Percentiles rank a stretch among this genome's conserved stretches.
These are phyloP conservation scores for Orientallactaga bullata DNA, from an alignment of 2,113 vertebrate genomes.

Conservation along the genomic window DNA sequence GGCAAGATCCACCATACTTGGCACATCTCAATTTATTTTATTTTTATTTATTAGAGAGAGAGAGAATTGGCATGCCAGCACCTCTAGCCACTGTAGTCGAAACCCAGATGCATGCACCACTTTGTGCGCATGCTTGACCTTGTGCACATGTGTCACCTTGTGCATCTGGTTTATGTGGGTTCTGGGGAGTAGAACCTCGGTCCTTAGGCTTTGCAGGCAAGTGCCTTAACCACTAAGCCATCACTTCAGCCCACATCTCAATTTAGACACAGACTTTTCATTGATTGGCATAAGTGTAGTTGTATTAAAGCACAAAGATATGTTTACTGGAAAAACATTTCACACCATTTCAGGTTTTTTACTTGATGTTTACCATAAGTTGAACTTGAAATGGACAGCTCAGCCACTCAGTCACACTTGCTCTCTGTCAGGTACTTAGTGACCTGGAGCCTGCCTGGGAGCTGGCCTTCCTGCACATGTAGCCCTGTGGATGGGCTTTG, in stretches of 20 bases:
- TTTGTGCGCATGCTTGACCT: too few relatives aligned
- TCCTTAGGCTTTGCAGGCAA: too few relatives aligned
- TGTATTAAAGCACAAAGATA: background rate
- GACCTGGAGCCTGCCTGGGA: background rate
- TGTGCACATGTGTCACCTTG: too few relatives aligned
- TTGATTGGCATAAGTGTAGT: fast-evolving
- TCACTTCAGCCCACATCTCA: background rate
- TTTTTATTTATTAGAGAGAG: too few relatives aligned
- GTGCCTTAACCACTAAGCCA: too few relatives aligned
- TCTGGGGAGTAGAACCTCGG: too few relatives aligned
- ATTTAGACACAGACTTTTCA: background rate
- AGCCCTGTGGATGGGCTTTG: background rate
- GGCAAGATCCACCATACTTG: too few relatives aligned
- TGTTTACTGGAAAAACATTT: background rate
- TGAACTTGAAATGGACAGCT: background rate
- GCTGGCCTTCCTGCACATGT: background rate
- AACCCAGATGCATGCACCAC: too few relatives aligned
- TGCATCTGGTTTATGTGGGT: too few relatives aligned
- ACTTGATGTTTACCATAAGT: background rate
- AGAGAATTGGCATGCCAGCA: too few relatives aligned
- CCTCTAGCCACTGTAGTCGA: too few relatives aligned
- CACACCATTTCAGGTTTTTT: background rate
- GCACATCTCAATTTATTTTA: background rate
- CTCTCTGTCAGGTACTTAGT: too few relatives aligned
- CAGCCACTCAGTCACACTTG: background rate